Percentiles rank a stretch among this genome's conserved stretches.
phyloP scores from a whole-genome alignment of 1,140 invertebrate genomes.

The Drosophila nannoptera region DNA sequence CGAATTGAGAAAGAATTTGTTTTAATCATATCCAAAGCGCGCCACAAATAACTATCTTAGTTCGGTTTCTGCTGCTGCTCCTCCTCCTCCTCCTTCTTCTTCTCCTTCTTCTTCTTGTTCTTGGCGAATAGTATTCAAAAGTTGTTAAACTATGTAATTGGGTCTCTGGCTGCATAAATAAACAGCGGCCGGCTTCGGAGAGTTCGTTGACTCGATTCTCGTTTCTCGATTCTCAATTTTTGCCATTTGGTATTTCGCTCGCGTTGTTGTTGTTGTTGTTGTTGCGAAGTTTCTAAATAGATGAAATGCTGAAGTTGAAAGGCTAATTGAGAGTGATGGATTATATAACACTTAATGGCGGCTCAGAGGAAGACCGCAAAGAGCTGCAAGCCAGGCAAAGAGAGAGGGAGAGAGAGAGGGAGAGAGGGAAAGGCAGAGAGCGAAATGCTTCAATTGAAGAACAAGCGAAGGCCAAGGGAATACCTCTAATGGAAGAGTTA shows the following conservation, averaged over 20 bases:
- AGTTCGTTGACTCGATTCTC: constrained; percentile 33
- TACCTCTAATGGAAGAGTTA: too few relatives aligned
- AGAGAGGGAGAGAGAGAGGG: background rate
- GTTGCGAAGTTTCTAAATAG: background rate
- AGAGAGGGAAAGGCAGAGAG: too few relatives aligned
- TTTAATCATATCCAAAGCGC: constrained; percentile 39
- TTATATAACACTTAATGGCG: background rate
- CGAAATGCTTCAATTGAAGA: too few relatives aligned
- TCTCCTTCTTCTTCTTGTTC: too few relatives aligned
- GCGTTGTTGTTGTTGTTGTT: too few relatives aligned
- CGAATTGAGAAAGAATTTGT: constrained; percentile 42
- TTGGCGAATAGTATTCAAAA: constrained; percentile 37
- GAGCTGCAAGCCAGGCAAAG: background rate
- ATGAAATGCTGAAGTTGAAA: constrained; percentile 2
- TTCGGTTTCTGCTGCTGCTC: constrained; percentile 21
- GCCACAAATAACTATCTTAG: constrained; percentile 39
- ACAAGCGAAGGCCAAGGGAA: too few relatives aligned
- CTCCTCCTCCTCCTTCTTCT: too few relatives aligned
- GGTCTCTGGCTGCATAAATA: constrained; percentile 44
- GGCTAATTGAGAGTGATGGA: background rate
- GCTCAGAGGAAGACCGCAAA: background rate
- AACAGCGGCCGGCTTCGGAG: background rate
- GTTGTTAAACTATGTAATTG: constrained; percentile 57
- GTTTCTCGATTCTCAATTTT: background rate
- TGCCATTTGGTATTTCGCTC: constrained; percentile 6